Base-by-base conservation (phyloP, 2,113 vertebrate genomes). In the Saimiri boliviensis region DNA sequence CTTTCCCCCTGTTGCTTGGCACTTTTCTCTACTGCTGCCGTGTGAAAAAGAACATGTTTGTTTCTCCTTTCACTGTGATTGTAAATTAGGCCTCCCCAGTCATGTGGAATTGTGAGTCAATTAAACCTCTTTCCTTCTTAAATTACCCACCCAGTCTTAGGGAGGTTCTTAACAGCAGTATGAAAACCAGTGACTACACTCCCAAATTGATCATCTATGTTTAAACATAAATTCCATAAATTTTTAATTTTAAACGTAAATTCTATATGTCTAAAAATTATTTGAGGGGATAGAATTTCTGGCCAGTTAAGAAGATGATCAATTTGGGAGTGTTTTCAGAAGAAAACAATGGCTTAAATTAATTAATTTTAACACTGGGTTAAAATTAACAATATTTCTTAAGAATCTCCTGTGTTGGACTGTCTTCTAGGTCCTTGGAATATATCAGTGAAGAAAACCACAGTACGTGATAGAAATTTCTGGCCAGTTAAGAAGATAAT, bases 201-300 rank as follows among this genome's bases (percentile, higher is more conserved):
- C 52, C 52, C 17, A 52, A 52, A 52, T 52, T 17, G 52, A 17
- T 52, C 16, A 52, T 52, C 52, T 52, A 52, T 52, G 52, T 52
- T 52, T 17, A 52, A 52, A 52, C 49, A 52, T 16, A 16, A 52
- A 52, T 17, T 52, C 52, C 52, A 52, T 52, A 52, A 17, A 52
- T 52, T 52, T 17, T 52, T 52, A 52, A 52, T 52, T 52, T 52
- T 52, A 17, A 52, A 52, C 52, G 99, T 98, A 97, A 98, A 82
- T 93, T 97, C 98, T 98, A 98, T 92, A 98, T 99, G 99, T 98
- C 95, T 96, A 70, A 42, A 70, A 98, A 82, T 13, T 96, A 94
- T 84, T 92, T 2, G 90, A 96, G 96, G 87, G 96, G 83, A 96
- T 66, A 98, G 98, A 94, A 96, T 96, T 98, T 98, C 97, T 87